Conservation (phyloP, 2,113 vertebrate species). For the Harpagus bidentatus region DNA sequence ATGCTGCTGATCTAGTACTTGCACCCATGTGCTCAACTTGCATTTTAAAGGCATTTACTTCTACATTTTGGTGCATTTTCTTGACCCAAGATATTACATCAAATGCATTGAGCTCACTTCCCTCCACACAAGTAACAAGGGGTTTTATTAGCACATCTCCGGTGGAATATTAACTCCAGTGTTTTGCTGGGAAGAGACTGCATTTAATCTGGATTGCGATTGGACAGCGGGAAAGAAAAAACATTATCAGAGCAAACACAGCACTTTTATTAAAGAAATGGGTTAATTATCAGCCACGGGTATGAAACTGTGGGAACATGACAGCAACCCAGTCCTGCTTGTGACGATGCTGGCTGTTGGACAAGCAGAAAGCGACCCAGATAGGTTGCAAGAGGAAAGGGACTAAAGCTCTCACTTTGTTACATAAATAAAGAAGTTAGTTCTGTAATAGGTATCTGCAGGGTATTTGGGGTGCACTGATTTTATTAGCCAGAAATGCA, state of each 20-base stretch:
- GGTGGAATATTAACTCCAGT: slow-evolving; percentile 7
- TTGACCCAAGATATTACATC: neutral
- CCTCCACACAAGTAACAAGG: neutral
- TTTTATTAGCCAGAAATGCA: neutral
- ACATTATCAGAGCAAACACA: neutral
- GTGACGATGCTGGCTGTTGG: neutral
- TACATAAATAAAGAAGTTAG: neutral
- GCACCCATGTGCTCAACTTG: neutral
- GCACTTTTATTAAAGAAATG: neutral
- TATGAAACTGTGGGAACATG: neutral
- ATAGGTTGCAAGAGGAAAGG: neutral
- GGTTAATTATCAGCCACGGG: slow-evolving; percentile 12
- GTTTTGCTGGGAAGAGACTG: slow-evolving; percentile 7
- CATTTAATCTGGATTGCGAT: neutral
- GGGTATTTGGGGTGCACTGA: neutral
- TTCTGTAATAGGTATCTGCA: neutral
- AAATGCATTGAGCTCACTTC: neutral
- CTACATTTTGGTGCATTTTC: neutral
- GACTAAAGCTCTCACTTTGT: neutral
- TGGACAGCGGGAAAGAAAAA: neutral
- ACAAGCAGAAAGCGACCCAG: neutral
- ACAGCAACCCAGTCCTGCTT: neutral
- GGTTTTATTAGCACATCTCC: neutral
- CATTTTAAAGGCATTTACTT: neutral
- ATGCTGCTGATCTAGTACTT: neutral